Conservation (phyloP, 2,888 invertebrate species). For the Tortricodes alternella region DNA sequence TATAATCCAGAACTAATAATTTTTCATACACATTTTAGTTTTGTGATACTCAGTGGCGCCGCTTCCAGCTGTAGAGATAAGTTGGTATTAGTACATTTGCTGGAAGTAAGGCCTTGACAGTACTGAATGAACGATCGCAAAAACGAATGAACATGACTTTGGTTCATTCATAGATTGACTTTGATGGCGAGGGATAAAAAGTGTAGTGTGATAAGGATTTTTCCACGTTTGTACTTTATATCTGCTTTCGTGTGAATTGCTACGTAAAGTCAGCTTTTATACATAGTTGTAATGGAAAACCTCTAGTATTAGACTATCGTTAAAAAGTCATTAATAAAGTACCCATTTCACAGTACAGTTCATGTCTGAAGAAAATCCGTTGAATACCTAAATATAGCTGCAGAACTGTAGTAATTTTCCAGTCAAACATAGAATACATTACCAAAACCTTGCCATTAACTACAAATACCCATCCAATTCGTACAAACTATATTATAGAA, state of each 20-base stretch:
- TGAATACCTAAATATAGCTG: neutral
- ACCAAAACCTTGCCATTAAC: conserved; percentile 10
- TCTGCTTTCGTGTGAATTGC: neutral
- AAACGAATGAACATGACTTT: conserved; percentile 19
- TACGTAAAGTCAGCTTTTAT: too few relatives aligned
- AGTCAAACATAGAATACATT: conserved; percentile 4
- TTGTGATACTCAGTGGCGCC: neutral
- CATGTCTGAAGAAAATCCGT: neutral
- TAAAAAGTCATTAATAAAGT: too few relatives aligned
- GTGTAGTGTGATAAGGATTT: neutral
- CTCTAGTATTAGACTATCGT: too few relatives aligned
- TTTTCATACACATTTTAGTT: neutral
- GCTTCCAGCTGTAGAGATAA: neutral
- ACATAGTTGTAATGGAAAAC: too few relatives aligned
- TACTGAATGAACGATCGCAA: conserved; percentile 27
- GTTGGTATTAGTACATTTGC: conserved; percentile 7
- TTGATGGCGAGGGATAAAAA: neutral
- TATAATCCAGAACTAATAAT: neutral
- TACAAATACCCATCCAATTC: conserved; percentile 28
- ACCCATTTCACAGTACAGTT: neutral
- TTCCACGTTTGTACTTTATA: neutral
- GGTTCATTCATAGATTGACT: conserved; percentile 15
- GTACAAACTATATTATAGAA: conserved; percentile 34
- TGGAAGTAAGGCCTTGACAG: conserved; percentile 21
- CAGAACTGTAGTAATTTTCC: neutral